Evolutionary conservation across 1,140 invertebrate genomes (phyloP), one percentile per base, ranked within the genome.

Genomic region (Gonioctena quinquepunctata): DNA sequence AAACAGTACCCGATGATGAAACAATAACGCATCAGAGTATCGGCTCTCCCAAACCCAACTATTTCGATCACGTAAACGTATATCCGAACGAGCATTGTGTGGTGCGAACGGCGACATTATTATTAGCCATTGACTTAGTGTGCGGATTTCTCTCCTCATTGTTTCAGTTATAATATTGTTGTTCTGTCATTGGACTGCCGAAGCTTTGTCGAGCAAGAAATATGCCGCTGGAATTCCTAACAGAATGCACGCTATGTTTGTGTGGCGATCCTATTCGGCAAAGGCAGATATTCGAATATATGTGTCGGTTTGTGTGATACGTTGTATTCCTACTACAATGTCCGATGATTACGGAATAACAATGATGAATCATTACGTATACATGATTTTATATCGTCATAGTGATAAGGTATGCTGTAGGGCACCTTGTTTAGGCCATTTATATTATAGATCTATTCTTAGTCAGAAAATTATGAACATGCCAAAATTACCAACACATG

Each of bases 101-200:
- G 52, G 62, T 57, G 61, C 28, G 64, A 70, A 59, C 50, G 50
- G 62, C 57, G 69, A 70, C 69, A 66, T 65, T 66, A 70, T 70
- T 70, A 70, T 70, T 70, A 70, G 69, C 63, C 64, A 70, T 70
- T 70, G 69, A 70, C 69, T 70, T 63, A 48, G 61, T 56, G 62
- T n/a, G 11, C 49, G 42, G 69, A 65, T 56, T 64, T 66, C 64
- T 42, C 33, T 70, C 63, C 64, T 70, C 69, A 70, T 70, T 70
- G 69, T 70, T 66, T 70, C 69, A 42, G 62, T 70, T 70, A 70
- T 70, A 66, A 70, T 70, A 70, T 70, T 70, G 69, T 70, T 42
- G 69, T 66, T 66, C 69, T 70, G 69, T 70, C 69, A 70, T 65
- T 70, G 69, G 19, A 25, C 23, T 25, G 56, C 56, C 56, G 21